Percentiles rank a stretch among this genome's conserved stretches.
phyloP scores from a whole-genome alignment of 2,113 vertebrate species.

The Talpa occidentalis region DNA sequence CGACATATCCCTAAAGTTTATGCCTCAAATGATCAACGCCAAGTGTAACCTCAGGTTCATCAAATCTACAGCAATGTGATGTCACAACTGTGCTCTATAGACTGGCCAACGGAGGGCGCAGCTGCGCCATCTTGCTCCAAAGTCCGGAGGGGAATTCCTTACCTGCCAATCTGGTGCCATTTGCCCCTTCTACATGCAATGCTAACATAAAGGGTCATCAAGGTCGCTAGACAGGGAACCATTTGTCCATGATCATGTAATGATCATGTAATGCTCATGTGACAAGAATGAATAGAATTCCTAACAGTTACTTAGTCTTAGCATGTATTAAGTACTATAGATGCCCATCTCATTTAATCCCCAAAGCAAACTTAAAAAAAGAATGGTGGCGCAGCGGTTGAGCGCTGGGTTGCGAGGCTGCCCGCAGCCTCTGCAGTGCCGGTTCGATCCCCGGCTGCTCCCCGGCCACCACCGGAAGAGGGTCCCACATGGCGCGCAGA shows the following conservation, averaged over 20 bases:
- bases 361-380: not conserved
- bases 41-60: accelerated
- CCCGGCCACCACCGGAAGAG: too few species aligned
- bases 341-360: not conserved
- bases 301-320: not conserved
- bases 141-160: not conserved
- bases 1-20: not conserved
- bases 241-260: not conserved
- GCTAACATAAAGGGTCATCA: not conserved
- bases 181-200: not conserved
- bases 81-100: not conserved
- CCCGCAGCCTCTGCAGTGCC: too few species aligned
- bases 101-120: not conserved
- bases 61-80: accelerated
- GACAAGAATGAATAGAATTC: not conserved
- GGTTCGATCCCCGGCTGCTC: too few species aligned
- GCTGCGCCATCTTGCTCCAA: not conserved
- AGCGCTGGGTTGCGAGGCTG: too few species aligned
- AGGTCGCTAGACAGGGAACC: not conserved
- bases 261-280: not conserved
- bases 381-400: too few species aligned
- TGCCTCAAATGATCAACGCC: not conserved
- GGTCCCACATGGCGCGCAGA: too few species aligned
- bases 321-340: not conserved
- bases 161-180: not conserved